Base-by-base conservation (phyloP, 35 echinoderm and acorn worm genomes). In the Apostichopus californicus region DNA sequence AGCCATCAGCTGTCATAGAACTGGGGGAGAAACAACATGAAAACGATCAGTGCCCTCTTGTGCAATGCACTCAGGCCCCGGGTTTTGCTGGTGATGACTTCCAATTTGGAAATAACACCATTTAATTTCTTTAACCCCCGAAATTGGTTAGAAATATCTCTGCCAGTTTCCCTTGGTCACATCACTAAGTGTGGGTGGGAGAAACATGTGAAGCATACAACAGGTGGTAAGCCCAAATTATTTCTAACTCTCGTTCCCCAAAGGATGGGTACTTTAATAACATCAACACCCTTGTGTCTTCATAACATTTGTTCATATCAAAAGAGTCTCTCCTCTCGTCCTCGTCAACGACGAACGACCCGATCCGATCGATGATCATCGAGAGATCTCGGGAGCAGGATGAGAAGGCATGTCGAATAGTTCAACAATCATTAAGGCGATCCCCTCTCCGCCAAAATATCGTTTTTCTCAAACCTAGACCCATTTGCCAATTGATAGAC, bases 81-180 rank as follows among this genome's bases (percentile, higher is more conserved):
- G 81, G 55, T 46, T 46, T 46, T 46, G 34, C 34, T 46, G 34
- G 34, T 46, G 34, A 46, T 85, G 57, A 55, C 81, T 85, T 75
- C 81, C 81, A 85, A 85, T 85, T 85, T 85, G 81, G 55, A 85
- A 85, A 58, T 85, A 85, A 85, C 57, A 85, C 81, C 81, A 58
- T 85, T 24, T 59, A 85, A 85, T 85, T 85, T 23, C 34, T 85
- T 17, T 53, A 68, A 75, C 14, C 81, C 81, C 81, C 58, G 12
- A 85, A 85, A 85, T 85, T 85, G 81, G 81, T 85, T 58, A 85
- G 81, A 85, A 58, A 22, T 59, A 9, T 61, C 58, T 61, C 81
- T 59, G 55, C 54, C 81, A 75, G 55, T 59, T 59, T 85, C n/a
- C 81, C 81, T 21, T 85, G 81, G 81, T 85, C 81, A 85, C 56